Evolutionary conservation across 2,797 vertebrate genomes (phyloP).

Genomic region (Anas capensis): DNA sequence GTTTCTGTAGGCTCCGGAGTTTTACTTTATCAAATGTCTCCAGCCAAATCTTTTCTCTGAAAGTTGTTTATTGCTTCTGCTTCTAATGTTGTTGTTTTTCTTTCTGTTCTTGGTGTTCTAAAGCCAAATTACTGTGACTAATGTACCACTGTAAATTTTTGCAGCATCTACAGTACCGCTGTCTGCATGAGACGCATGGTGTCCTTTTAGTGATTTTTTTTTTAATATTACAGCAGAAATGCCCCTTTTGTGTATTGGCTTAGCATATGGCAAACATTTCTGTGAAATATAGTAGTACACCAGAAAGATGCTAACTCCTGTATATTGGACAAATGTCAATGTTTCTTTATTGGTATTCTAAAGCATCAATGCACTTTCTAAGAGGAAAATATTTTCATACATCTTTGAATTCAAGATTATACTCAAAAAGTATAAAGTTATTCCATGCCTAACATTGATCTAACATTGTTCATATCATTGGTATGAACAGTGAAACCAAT

Average conservation of each 20-base stretch:
- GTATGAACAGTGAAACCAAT: not conserved
- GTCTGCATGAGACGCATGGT: not conserved
- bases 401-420: conserved; percentile 24
- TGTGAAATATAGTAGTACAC: not conserved
- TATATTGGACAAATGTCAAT: not conserved
- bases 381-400: not conserved
- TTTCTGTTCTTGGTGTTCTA: conserved; percentile 41
- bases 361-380: not conserved
- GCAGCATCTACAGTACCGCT: not conserved
- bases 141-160: not conserved
- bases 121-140: conserved; percentile 40
- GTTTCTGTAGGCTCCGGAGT: not conserved
- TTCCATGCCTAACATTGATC: not conserved
- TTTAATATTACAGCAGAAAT: not conserved
- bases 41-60: not conserved
- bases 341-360: not conserved
- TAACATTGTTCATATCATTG: not conserved
- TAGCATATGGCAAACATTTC: not conserved
- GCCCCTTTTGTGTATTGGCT: not conserved
- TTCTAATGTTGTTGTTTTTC: conserved; percentile 14
- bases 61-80: conserved; percentile 23
- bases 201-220: not conserved
- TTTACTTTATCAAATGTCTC: not conserved
- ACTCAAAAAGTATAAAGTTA: not conserved
- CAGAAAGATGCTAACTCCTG: not conserved